These are phyloP conservation scores for Metopia argyrocephala DNA, from an alignment of 2,888 invertebrate genomes.

Conservation along the genomic window DNA sequence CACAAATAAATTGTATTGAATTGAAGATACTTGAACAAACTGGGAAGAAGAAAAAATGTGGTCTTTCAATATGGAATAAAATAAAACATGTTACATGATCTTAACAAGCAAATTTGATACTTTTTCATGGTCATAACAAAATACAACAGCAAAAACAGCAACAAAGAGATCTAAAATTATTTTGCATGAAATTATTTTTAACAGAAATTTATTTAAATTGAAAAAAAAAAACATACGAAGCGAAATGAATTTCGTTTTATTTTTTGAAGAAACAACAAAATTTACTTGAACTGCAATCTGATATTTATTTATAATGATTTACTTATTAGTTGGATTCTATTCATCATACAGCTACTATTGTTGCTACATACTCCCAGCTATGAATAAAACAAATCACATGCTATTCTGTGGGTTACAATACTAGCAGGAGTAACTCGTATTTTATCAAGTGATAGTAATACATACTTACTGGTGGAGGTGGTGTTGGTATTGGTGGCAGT, in stretches of 20 bases:
- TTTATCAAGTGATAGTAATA: background rate
- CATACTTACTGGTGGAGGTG: background rate
- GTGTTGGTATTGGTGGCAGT: background rate
- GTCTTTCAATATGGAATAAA: conserved; percentile 28
- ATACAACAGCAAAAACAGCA: background rate
- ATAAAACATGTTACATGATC: conserved; percentile 59
- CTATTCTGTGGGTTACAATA: background rate
- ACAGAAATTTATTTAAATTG: conserved; percentile 37
- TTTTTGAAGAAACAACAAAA: conserved; percentile 7
- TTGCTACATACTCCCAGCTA: conserved; percentile 8
- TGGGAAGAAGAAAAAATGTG: conserved; percentile 13
- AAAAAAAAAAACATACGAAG: conserved; percentile 12
- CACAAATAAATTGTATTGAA: conserved; percentile 20
- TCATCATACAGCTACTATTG: conserved; percentile 29
- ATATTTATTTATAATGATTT: conserved; percentile 58
- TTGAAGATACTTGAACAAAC: conserved; percentile 1
- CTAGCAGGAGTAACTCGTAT: background rate
- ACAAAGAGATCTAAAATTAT: conserved; percentile 56
- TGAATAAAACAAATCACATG: background rate
- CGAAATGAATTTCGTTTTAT: conserved; percentile 8
- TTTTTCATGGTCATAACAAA: conserved; percentile 55
- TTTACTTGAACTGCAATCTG: conserved; percentile 58
- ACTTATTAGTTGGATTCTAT: conserved; percentile 55
- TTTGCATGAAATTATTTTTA: conserved; percentile 53
- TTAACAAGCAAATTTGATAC: conserved; percentile 61